Evolutionary conservation across 2,888 invertebrate genomes (phyloP).

Genomic region (Thecophora atra): DNA sequence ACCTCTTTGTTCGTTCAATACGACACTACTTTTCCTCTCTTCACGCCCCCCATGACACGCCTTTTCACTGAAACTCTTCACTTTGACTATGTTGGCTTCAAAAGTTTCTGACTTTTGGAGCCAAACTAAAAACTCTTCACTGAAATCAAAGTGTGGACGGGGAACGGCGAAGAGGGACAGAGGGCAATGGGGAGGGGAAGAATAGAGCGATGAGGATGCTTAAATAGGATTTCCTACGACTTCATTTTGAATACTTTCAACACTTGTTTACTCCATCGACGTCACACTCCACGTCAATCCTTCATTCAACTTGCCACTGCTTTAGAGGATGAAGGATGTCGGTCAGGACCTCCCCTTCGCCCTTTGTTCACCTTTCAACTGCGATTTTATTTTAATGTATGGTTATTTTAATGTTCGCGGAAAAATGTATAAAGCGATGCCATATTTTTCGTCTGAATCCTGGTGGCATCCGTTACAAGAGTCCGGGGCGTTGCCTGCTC

Average conservation of each 20-base stretch:
- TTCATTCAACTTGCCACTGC: not conserved
- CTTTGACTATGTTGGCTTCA: not conserved
- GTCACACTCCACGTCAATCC: not conserved
- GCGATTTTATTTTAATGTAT: slow-evolving; percentile 15
- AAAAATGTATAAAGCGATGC: slow-evolving; percentile 4
- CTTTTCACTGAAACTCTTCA: too few species aligned
- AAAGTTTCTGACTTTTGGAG: not conserved
- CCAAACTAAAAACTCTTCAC: too few species aligned
- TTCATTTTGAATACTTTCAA: too few species aligned
- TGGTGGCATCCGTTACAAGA: not conserved
- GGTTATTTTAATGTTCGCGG: slow-evolving; percentile 11
- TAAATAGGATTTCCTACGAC: not conserved
- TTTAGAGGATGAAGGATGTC: not conserved
- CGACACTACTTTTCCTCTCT: not conserved
- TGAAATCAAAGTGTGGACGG: too few species aligned
- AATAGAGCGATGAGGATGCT: too few species aligned
- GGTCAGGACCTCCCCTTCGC: not conserved
- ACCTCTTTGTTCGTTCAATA: not conserved
- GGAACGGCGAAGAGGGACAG: too few species aligned
- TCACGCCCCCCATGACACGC: not conserved
- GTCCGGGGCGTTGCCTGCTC: not conserved
- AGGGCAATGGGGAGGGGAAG: too few species aligned
- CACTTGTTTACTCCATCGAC: too few species aligned
- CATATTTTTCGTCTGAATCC: not conserved
- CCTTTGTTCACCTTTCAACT: not conserved